phyloP scores from a whole-genome alignment of 2,113 vertebrate species.

The Charina bottae region DNA sequence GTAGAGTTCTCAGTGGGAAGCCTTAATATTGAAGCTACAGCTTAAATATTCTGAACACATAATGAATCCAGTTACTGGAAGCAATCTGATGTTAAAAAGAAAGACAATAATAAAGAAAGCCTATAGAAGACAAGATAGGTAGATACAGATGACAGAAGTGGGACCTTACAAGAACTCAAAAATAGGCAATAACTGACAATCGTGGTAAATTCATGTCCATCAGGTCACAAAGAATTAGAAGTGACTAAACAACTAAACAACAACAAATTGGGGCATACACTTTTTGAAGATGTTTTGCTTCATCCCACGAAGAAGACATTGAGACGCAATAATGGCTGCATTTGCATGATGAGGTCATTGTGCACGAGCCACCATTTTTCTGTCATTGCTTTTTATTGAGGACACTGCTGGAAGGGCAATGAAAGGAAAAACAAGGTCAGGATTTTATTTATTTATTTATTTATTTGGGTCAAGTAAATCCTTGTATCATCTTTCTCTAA shows the following conservation, averaged over 20 bases:
- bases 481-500: constrained; percentile 23
- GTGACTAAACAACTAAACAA: background rate
- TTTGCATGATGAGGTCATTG: background rate
- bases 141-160: background rate
- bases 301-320: background rate
- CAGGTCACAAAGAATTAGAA: background rate
- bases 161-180: background rate
- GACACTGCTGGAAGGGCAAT: background rate
- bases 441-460: background rate
- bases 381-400: background rate
- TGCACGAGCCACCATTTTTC: background rate
- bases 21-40: background rate
- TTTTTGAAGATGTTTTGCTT: background rate
- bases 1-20: background rate
- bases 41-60: background rate
- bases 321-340: background rate
- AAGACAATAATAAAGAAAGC: background rate
- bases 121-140: background rate
- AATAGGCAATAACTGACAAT: background rate
- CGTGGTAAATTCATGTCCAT: background rate
- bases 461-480: constrained; percentile 10
- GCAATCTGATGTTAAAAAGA: background rate
- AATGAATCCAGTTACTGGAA: background rate
- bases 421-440: background rate
- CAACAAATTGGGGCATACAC: background rate